A percentile compares a stretch with the other conserved stretches of the same genome.
Evolutionary conservation across 92 coral and sea anemone species (phyloP).

Genomic region (Nematostella vectensis): DNA sequence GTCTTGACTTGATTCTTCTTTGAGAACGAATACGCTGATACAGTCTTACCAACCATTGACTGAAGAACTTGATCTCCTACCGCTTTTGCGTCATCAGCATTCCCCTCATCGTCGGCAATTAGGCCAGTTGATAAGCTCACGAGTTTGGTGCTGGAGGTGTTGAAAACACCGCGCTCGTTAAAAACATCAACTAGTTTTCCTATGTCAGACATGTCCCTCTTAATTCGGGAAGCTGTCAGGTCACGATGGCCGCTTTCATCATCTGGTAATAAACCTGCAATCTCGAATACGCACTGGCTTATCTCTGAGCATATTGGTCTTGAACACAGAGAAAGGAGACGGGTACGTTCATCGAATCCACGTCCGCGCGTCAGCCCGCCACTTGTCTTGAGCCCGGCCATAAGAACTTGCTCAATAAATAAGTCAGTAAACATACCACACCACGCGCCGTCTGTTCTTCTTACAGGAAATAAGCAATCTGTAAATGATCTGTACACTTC

Average conservation of each 20-base stretch:
- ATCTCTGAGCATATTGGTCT: too few relatives aligned
- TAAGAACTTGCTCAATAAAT: slow-evolving; percentile 18
- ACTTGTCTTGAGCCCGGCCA: slow-evolving; percentile 21
- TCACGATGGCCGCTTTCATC: too few relatives aligned
- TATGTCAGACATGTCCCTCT: slow-evolving; percentile 20
- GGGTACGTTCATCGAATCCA: slow-evolving; percentile 18
- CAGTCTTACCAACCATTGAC: slow-evolving; percentile 9
- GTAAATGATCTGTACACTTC: slow-evolving; percentile 16
- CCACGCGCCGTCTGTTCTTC: slow-evolving; percentile 26
- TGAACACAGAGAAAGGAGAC: slow-evolving; percentile 15
- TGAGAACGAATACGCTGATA: slow-evolving; percentile 16
- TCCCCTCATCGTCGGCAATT: slow-evolving; percentile 5
- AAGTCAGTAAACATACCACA: slow-evolving; percentile 24
- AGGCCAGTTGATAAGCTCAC: slow-evolving; percentile 7
- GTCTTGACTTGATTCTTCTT: slow-evolving; percentile 25
- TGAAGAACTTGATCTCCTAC: slow-evolving; percentile 8
- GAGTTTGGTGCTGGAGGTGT: neutral
- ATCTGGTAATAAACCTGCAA: too few relatives aligned
- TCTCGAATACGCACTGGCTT: too few relatives aligned
- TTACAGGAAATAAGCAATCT: slow-evolving; percentile 7
- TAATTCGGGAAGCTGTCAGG: slow-evolving; percentile 8
- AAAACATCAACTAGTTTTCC: slow-evolving; percentile 7
- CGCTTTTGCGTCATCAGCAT: slow-evolving; percentile 18
- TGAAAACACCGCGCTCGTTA: slow-evolving; percentile 16
- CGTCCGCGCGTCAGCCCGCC: slow-evolving; percentile 23